Evolutionary conservation across 1,140 invertebrate species (phyloP), one percentile per base, ranked within the genome.

Genomic region (Euura saliciscinereae): DNA sequence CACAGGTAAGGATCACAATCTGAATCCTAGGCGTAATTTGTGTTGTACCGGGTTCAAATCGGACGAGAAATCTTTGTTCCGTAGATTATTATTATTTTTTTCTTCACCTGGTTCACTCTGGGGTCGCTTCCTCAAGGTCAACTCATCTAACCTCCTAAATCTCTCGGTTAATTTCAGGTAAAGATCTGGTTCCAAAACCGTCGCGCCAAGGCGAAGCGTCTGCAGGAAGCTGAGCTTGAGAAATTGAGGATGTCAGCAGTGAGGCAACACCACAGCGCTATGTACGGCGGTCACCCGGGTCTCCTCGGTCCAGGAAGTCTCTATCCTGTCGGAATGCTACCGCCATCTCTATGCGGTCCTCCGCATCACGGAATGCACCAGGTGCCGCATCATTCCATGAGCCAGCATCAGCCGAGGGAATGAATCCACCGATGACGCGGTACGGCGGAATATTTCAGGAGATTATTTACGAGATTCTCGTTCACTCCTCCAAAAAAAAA

Each of bases 161-260:
- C 28, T 67, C 66, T 10, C 13, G 43, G 43, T 79, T 86, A 77
- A 75, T 90, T 88, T 59, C 89, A 96, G 93, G 95, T 97, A 70
- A 98, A 98, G 91, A 99, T 98, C 79, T 99, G 97, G 97, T 99
- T 98, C 86, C 97, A 99, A 92, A 99, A 99, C 86, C 91, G 97
- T 6, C 89, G 97, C 65, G 97, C 97, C 69, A 98, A 99, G 87
- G 95, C 95, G 77, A 99, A 99, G 84, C 91, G 97, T 43, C 90
- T 98, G 6, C 96, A 98, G 84, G 97, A 99, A 86, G 96, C 97
- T 45, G 97, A 98, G 90, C 92, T 97, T 77, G 96, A 96, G 86
- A 96, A 96, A 85, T 85, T 96, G 76, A 93, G 94, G 84, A 94
- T 95, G 93, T 93, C 92, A 10, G 89, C 91, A 2, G 85, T 92